phyloP scores from a whole-genome alignment of 2,113 vertebrate genomes.

The Apeltes quadracus region DNA sequence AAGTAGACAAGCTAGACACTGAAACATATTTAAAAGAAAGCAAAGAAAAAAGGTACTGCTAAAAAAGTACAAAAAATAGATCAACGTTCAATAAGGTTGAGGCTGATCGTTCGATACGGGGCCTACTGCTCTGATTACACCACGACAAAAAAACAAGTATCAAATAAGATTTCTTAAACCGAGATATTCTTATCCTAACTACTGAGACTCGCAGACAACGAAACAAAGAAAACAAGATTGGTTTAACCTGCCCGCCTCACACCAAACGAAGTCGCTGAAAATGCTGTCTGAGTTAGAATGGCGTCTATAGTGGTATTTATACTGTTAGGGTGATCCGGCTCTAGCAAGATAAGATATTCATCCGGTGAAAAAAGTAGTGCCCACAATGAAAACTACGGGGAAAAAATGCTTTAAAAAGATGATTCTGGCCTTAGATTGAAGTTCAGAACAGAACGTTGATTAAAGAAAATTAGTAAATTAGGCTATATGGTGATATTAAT shows the following conservation, averaged over 20 bases:
- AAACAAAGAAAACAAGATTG: constrained; percentile 4
- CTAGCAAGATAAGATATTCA: constrained; percentile 8
- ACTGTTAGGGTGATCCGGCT: constrained; percentile 19
- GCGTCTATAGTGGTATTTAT: constrained; percentile 41
- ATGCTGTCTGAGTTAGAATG: neutral
- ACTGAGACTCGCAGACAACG: rapidly evolving
- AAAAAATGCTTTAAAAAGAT: neutral
- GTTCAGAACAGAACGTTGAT: neutral
- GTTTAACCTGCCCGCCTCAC: neutral
- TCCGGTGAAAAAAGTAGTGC: constrained; percentile 66
- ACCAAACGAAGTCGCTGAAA: rapidly evolving
- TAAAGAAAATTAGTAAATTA: neutral
- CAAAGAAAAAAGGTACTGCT: neutral
- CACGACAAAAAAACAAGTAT: rapidly evolving
- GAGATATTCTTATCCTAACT: rapidly evolving
- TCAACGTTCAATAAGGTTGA: neutral
- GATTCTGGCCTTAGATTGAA: rapidly evolving
- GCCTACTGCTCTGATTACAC: neutral
- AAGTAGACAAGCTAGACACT: neutral
- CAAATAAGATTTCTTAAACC: neutral
- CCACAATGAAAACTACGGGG: neutral
- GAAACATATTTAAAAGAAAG: neutral
- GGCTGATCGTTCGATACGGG: neutral
- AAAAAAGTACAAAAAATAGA: rapidly evolving
- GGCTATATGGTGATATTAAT: neutral